Evolutionary conservation across 2,888 invertebrate genomes (phyloP).

Genomic region (Sesia apiformis): DNA sequence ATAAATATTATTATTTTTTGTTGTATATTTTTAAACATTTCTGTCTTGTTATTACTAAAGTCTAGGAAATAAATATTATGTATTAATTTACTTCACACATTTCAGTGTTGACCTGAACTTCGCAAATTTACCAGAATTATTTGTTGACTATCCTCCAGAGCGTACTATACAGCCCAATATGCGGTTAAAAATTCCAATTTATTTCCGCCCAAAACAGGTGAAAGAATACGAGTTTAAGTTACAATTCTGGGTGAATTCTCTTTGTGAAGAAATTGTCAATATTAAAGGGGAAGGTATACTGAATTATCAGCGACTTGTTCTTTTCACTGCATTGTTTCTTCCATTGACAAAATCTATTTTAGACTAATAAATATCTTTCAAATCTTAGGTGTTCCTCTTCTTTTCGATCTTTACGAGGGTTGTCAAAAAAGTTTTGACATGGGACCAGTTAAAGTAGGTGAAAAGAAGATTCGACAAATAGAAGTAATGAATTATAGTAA

Average conservation of each 20-base stretch:
- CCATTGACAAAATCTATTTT: too few species aligned
- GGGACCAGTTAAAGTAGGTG: conserved; percentile 64
- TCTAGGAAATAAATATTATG: neutral
- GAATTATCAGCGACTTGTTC: too few species aligned
- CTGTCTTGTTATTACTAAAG: neutral
- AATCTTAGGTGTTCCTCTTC: conserved; percentile 48
- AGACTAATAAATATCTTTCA: neutral
- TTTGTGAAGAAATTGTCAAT: conserved; percentile 59
- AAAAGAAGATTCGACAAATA: conserved; percentile 63
- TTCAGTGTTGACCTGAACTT: conserved; percentile 70
- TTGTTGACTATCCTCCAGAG: conserved; percentile 52
- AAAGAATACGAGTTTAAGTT: conserved; percentile 65
- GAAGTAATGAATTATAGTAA: conserved; percentile 75
- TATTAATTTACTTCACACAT: conserved; percentile 9
- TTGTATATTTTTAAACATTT: neutral
- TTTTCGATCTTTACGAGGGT: conserved; percentile 62
- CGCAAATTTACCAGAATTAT: conserved; percentile 62
- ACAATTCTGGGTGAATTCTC: conserved; percentile 69
- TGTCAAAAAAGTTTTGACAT: conserved; percentile 62
- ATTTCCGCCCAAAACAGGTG: conserved; percentile 71
- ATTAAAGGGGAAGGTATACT: conserved; percentile 72
- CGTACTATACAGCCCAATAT: conserved; percentile 47
- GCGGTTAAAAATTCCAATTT: conserved; percentile 60
- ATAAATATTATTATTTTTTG: neutral
- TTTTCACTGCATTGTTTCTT: too few species aligned